These are phyloP conservation scores for Hippocampus barbouri DNA, from an alignment of 2,113 vertebrate species.

Conservation along the genomic window DNA sequence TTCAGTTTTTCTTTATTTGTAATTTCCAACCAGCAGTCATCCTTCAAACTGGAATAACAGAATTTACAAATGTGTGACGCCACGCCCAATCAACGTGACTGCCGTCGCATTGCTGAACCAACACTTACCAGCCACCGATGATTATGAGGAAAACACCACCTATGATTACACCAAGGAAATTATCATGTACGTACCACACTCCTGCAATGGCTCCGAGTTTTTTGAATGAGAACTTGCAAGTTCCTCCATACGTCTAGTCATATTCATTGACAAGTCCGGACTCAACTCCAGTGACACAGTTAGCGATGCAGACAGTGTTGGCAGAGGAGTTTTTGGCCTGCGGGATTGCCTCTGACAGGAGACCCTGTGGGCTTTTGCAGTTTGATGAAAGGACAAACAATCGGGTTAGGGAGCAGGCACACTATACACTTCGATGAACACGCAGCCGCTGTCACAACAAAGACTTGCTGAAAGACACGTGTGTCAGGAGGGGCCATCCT, in stretches of 20 bases:
- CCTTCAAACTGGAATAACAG: conserved; percentile 43
- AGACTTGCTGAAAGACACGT: conserved; percentile 35
- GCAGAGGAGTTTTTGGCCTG: conserved; percentile 14
- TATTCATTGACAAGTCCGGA: conserved; percentile 2
- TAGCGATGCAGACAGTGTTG: conserved; percentile 13
- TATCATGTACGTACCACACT: not conserved
- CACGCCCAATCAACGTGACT: conserved; percentile 47
- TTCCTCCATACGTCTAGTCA: not conserved
- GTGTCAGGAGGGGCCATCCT: conserved; percentile 8
- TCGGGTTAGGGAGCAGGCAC: conserved; percentile 48
- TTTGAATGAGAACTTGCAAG: not conserved
- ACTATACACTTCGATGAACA: conserved; percentile 37
- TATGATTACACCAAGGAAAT: conserved; percentile 24
- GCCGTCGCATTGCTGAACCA: conserved; percentile 32
- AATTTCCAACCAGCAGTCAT: conserved; percentile 4
- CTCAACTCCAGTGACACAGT: conserved; percentile 13
- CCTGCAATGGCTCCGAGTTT: not conserved
- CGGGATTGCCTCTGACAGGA: conserved; percentile 42
- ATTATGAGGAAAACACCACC: conserved; percentile 4
- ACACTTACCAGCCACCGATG: conserved; percentile 9
- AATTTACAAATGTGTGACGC: conserved; percentile 32
- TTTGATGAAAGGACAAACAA: conserved; percentile 57
- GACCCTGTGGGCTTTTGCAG: conserved; percentile 35
- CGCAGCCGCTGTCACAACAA: conserved; percentile 17
- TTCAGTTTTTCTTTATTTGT: conserved; percentile 42